Percentiles rank a stretch among this genome's conserved stretches.
Conservation (phyloP, 2,797 vertebrate genomes). For the Megalops cyprinoides region DNA sequence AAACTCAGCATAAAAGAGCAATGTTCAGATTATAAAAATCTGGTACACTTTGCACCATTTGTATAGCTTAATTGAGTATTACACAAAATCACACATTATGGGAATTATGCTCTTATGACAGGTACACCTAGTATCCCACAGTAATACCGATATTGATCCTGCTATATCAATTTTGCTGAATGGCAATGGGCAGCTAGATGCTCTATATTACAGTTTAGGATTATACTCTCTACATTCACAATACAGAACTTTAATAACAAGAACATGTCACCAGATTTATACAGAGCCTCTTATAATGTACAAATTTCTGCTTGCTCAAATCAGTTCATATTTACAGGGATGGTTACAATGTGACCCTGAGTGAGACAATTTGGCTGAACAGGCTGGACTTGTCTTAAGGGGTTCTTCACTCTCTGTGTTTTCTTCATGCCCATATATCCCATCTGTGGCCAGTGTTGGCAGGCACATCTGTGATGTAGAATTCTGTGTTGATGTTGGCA, state of each 20-base stretch:
- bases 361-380: conserved; percentile 7
- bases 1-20: too few relatives aligned
- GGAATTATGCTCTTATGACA: background rate
- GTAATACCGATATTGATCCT: conserved; percentile 8
- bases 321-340: background rate
- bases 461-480: background rate
- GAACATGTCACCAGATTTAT: conserved; percentile 14
- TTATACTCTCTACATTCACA: conserved; percentile 2
- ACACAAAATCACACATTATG: too few relatives aligned
- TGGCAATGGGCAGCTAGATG: background rate
- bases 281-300: conserved; percentile 17
- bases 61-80: too few relatives aligned
- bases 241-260: background rate
- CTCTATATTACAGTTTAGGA: background rate
- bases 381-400: background rate
- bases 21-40: too few relatives aligned
- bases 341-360: conserved; percentile 18
- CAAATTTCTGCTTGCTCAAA: conserved; percentile 12
- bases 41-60: too few relatives aligned
- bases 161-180: background rate
- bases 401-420: background rate
- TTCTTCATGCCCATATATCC: background rate
- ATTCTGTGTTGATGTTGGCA: background rate
- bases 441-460: background rate
- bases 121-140: background rate